Conservation (phyloP, 2,888 invertebrate genomes). For the Drosophila aldrichi region DNA sequence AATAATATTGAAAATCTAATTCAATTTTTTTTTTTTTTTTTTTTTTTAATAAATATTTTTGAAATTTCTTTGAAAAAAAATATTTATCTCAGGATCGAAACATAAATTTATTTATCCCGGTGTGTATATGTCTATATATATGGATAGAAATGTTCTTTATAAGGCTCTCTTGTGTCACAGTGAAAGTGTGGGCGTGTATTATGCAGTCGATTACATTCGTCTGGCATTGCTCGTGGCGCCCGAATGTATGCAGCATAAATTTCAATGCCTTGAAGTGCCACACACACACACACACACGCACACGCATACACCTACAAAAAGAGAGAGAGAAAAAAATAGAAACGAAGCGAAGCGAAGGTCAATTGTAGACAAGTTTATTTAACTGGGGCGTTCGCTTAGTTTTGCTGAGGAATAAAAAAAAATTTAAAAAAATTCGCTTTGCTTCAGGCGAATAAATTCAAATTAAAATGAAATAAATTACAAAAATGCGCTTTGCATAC, state of each 20-base stretch:
- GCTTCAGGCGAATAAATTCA: conserved; percentile 61
- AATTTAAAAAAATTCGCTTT: conserved; percentile 12
- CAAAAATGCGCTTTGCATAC: conserved; percentile 38
- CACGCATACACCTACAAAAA: conserved; percentile 1
- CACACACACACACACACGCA: conserved; percentile 5
- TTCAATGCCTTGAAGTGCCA: conserved; percentile 39
- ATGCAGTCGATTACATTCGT: conserved; percentile 8
- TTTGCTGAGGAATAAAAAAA: conserved; percentile 14
- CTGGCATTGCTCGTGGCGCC: conserved; percentile 37
- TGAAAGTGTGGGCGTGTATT: not conserved
- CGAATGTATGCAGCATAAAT: conserved; percentile 47
- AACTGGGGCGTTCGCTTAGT: conserved; percentile 7
- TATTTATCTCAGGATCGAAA: no score
- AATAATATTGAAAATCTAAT: no score
- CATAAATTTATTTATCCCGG: no score
- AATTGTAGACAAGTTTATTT: conserved; percentile 48
- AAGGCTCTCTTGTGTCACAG: no score
- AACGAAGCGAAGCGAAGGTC: conserved; percentile 41
- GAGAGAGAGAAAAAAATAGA: no score
- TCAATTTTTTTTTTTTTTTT: no score
- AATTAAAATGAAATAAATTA: conserved; percentile 73
- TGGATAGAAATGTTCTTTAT: no score
- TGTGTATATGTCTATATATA: no score
- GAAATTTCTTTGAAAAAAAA: no score
- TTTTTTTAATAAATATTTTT: no score